phyloP scores from a whole-genome alignment of 2,888 invertebrate genomes.

The Andricus curvator region DNA sequence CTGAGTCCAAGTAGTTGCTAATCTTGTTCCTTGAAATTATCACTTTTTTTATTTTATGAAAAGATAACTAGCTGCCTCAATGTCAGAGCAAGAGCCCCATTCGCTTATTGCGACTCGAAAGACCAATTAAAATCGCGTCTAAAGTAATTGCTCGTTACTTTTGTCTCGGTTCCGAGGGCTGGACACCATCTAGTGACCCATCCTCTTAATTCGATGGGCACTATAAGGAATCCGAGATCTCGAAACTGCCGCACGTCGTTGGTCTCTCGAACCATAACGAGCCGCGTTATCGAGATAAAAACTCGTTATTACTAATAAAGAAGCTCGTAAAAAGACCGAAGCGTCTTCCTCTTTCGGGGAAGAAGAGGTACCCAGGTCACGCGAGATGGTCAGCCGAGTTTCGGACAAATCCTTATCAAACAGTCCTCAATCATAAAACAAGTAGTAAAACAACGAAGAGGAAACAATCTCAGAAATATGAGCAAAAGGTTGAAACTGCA shows the following conservation, averaged over 20 bases:
- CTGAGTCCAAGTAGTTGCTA: not conserved
- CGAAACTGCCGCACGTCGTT: constrained; percentile 43
- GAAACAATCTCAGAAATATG: not conserved
- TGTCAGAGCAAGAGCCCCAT: constrained; percentile 7
- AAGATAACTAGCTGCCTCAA: constrained; percentile 28
- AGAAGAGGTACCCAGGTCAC: constrained; percentile 57
- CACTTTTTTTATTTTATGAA: constrained; percentile 27
- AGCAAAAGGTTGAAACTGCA: constrained; percentile 38
- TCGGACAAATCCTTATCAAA: constrained; percentile 54
- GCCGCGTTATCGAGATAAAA: constrained; percentile 66
- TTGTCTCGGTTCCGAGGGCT: constrained; percentile 24
- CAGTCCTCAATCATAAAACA: constrained; percentile 60
- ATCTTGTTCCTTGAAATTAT: constrained; percentile 32
- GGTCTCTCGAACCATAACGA: constrained; percentile 59
- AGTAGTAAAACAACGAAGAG: constrained; percentile 35
- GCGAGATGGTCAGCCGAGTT: constrained; percentile 58
- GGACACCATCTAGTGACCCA: constrained; percentile 40
- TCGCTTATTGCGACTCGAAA: constrained; percentile 36
- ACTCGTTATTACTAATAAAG: constrained; percentile 70
- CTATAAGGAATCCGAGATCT: constrained; percentile 39
- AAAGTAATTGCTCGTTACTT: constrained; percentile 39
- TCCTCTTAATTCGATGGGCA: constrained; percentile 42
- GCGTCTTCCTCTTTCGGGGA: constrained; percentile 51
- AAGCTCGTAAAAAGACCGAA: constrained; percentile 65
- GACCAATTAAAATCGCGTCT: constrained; percentile 41